These are phyloP conservation scores for Sycophila sp. DNA, from an alignment of 1,140 invertebrate genomes.

Conservation along the genomic window DNA sequence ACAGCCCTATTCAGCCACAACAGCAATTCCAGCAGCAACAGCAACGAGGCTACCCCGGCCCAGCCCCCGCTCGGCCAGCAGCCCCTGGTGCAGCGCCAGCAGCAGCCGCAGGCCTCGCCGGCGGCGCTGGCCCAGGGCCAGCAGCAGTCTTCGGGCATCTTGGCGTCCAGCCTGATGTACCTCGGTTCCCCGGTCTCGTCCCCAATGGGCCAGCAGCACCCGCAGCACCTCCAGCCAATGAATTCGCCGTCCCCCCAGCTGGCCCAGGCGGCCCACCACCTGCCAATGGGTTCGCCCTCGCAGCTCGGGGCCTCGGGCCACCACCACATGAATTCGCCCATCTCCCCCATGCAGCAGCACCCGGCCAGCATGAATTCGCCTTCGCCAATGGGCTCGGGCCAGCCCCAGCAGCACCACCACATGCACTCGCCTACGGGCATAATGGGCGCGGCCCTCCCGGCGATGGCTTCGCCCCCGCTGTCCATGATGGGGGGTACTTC, in stretches of 20 bases:
- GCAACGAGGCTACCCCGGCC: constrained; percentile 50
- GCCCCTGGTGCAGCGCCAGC: constrained; percentile 43
- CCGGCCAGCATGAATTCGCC: constrained; percentile 57
- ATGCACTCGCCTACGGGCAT: constrained; percentile 58
- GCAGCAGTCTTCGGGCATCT: constrained; percentile 38
- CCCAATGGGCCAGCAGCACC: constrained; percentile 47
- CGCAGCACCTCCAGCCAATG: constrained; percentile 46
- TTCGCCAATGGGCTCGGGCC: constrained; percentile 55
- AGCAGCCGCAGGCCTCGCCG: constrained; percentile 31
- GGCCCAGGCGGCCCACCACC: constrained; percentile 34
- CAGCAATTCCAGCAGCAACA: constrained; percentile 54
- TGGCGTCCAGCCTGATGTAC: constrained; percentile 45
- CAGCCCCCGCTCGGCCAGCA: constrained; percentile 37
- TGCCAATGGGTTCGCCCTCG: constrained; percentile 43
- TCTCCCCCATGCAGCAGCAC: constrained; percentile 56
- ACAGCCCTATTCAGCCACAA: constrained; percentile 45
- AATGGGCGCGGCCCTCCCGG: constrained; percentile 65
- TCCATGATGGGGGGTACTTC: constrained; percentile 70
- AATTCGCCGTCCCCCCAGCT: constrained; percentile 46
- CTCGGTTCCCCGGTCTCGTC: constrained; percentile 50
- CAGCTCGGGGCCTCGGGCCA: constrained; percentile 41
- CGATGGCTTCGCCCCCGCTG: constrained; percentile 68
- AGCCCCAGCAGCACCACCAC: constrained; percentile 50
- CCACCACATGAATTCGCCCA: constrained; percentile 59
- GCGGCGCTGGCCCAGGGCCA: constrained; percentile 20